Base-by-base conservation (phyloP, 2,113 vertebrate genomes). In the Pterophyllum scalare region DNA sequence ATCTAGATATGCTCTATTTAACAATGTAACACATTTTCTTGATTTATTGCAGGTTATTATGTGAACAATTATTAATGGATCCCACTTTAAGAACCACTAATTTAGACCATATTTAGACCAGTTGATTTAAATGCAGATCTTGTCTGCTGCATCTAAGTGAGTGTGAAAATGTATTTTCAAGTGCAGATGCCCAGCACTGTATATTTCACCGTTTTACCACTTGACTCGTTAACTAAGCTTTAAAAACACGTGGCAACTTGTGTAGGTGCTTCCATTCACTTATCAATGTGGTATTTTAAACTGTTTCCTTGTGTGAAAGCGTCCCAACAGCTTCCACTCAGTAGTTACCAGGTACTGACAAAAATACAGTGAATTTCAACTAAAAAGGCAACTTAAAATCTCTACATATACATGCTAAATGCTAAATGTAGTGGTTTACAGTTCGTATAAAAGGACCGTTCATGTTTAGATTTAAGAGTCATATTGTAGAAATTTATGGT, bases 391-490 rank as follows among this genome's bases (percentile, higher is more conserved):
- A 70, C 24, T 70, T 70, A 49, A 70, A 70, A 49, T 70, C 17
- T 70, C 15, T 49, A 10, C 65, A 70, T 49, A 49, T 70, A 17
- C 24, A 70, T 70, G 6, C 65, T 72, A 31, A 72, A 52, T 72
- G 31, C 17, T 31, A 31, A 52, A 72, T 72, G 26, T 72, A n/a
- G 67, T 54, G 46, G 67, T 54, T 31, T 72, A 19, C 19, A 54
- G 26, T 72, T 72, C 5, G 26, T 14, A 14, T 54, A 33, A 52
- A 33, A 54, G 61, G 81, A 28, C 2, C 1, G 46, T 52, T 77
- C 74, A 28, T 38, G 38, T 81, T 79, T 76, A 61, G 83, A 83
- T 75, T 85, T 33, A 88, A 58, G 64, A 62, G 57, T 59, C 86
- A 24, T 78, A 62, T 49, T 75, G 75, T 38, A 78, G 33, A 24